Evolutionary conservation across 2,113 vertebrate species (phyloP).

Genomic region (Isichthys henryi): DNA sequence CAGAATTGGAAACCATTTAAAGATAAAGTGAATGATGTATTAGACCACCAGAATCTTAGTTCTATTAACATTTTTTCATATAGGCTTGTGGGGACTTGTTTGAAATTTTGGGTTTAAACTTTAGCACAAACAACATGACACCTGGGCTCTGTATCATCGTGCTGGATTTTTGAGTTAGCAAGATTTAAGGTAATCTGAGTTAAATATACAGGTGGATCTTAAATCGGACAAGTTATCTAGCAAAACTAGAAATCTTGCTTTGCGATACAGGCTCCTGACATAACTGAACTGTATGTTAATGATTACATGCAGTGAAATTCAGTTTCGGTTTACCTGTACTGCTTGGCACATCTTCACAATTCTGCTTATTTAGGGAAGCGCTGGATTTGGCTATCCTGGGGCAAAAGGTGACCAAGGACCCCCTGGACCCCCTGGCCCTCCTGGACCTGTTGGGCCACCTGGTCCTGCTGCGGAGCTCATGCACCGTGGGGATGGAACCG

Average conservation of each 20-base stretch:
- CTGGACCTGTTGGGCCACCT: conserved; percentile 55
- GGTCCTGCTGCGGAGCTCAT: conserved; percentile 40
- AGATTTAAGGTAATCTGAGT: neutral
- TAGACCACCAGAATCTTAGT: neutral
- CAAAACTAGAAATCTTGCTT: neutral
- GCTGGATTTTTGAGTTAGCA: neutral
- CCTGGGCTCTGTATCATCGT: neutral
- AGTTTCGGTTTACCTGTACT: neutral
- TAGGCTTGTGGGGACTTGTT: neutral
- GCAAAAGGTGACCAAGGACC: conserved; percentile 72
- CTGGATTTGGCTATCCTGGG: conserved; percentile 75
- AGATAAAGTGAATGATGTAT: neutral
- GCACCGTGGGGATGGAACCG: conserved; percentile 29
- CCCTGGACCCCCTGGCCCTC: conserved; percentile 48
- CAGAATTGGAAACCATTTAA: neutral
- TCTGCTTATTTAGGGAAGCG: conserved; percentile 59
- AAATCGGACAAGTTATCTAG: neutral
- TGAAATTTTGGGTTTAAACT: neutral
- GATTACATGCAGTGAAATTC: neutral
- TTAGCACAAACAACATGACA: neutral
- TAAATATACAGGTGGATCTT: neutral
- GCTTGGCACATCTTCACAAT: neutral
- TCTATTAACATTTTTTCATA: neutral
- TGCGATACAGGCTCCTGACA: neutral
- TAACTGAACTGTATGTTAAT: neutral